Evolutionary conservation across 2,113 vertebrate genomes (phyloP).

Genomic region (pig (Sus scrofa)): DNA sequence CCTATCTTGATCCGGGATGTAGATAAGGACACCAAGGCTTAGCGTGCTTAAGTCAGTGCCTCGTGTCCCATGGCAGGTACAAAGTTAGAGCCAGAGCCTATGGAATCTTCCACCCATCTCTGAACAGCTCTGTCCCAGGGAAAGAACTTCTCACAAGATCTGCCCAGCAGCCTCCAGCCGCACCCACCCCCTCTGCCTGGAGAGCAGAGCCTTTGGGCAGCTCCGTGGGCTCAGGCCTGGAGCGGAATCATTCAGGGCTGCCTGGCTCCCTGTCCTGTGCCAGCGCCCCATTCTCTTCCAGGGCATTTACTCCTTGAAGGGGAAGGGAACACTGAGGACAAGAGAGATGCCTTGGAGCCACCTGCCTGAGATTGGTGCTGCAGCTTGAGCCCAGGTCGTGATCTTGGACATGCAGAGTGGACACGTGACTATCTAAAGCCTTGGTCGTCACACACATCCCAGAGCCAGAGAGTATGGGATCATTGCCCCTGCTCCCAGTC

Average conservation of each 20-base stretch:
- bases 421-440: not conserved
- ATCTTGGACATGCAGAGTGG: rapidly evolving
- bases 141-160: rapidly evolving
- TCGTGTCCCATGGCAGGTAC: rapidly evolving
- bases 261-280: rapidly evolving
- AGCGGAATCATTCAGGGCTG: rapidly evolving
- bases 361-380: too few relatives aligned
- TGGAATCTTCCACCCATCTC: rapidly evolving
- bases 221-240: rapidly evolving
- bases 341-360: too few relatives aligned
- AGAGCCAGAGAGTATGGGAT: not conserved
- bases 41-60: not conserved
- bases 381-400: not conserved
- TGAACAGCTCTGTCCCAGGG: rapidly evolving
- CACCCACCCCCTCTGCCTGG: too few relatives aligned
- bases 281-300: too few relatives aligned
- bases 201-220: too few relatives aligned
- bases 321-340: not conserved
- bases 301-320: rapidly evolving
- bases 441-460: too few relatives aligned
- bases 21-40: not conserved
- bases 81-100: rapidly evolving
- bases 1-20: rapidly evolving
- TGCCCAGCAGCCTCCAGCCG: rapidly evolving
- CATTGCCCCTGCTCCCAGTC: not conserved